Conservation (phyloP, 2,888 invertebrate genomes). For the Quadriops clusia region DNA sequence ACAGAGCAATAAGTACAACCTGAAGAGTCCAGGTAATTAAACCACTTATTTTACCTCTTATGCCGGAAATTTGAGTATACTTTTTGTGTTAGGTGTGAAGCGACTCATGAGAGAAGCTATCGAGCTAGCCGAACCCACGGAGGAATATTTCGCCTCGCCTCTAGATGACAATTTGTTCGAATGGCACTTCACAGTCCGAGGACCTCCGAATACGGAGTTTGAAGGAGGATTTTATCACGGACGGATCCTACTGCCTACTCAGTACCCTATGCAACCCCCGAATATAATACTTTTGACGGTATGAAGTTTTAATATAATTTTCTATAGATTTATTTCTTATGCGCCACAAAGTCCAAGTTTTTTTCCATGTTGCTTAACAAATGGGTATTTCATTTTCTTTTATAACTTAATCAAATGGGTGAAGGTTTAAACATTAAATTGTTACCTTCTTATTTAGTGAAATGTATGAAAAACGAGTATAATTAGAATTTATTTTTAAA, state of each 20-base stretch:
- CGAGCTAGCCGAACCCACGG: slow-evolving; percentile 76
- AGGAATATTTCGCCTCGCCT: slow-evolving; percentile 81
- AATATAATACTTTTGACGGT: slow-evolving; percentile 86
- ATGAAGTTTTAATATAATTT: slow-evolving; percentile 23
- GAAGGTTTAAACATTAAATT: too few species aligned
- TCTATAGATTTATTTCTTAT: too few species aligned
- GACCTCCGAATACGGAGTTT: slow-evolving; percentile 80
- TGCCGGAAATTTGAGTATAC: background rate
- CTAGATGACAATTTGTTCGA: slow-evolving; percentile 92
- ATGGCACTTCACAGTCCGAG: slow-evolving; percentile 94
- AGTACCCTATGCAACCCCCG: slow-evolving; percentile 96
- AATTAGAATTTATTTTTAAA: too few species aligned
- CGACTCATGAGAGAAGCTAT: slow-evolving; percentile 84
- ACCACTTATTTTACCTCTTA: slow-evolving; percentile 5
- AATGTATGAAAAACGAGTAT: too few species aligned
- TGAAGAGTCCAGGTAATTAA: slow-evolving; percentile 46
- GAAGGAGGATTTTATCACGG: slow-evolving; percentile 88
- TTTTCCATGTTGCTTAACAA: too few species aligned
- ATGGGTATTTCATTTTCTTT: too few species aligned
- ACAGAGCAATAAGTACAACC: slow-evolving; percentile 46
- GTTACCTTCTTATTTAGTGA: too few species aligned
- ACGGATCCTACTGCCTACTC: slow-evolving; percentile 78
- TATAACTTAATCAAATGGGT: too few species aligned
- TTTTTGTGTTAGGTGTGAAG: slow-evolving; percentile 60
- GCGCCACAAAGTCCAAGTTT: too few species aligned